Evolutionary conservation across 2,113 vertebrate species (phyloP), one percentile per base, ranked within the genome.

Genomic region (Castor canadensis): DNA sequence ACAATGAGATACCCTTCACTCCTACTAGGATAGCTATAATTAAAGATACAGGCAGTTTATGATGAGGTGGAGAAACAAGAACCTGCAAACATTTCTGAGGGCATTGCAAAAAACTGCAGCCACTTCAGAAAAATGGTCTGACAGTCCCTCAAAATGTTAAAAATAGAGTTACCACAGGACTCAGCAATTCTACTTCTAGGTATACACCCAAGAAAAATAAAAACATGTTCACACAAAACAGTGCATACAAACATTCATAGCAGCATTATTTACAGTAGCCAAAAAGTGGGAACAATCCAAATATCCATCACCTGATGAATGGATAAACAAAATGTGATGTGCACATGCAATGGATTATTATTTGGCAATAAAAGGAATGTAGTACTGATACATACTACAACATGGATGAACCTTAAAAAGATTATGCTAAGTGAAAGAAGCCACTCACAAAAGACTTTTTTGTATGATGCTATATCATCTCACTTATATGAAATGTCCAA

Each of bases 81-180:
- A 60, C 11, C 12, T n/a, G 47, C 69, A 86, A 49, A 86, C 16
- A 62, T 4, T 40, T 54, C 20, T n/a, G 52, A 45, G 52, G 45
- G 32, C 71, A 54, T 17, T 67, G n/a, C 47, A 81, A 88, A 88
- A 91, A 26, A 38, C 66, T 43, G 0, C 66, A 67, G 26, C 19
- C 24, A 56, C 38, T 94, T 87, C 89, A 56, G 88, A 45, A 94
- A 87, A 76, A 16, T 43, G 28, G 11, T 66, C 77, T n/a, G 19
- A 26, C 38, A 67, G 76, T 84, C 87, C 38, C 28, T 95, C 73
- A 93, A 82, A 94, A 71, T 54, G 35, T 80, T 93, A 86, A 93
- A 94, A 60, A 83, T 9, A 62, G 86, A 40, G 43, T n/a, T n/a
- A n/a, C 17, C 16, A 89, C 16, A 54, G 54, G 49, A 82, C 32